Evolutionary conservation across 1,140 invertebrate genomes (phyloP).

Genomic region (Rhynchophorus ferrugineus): DNA sequence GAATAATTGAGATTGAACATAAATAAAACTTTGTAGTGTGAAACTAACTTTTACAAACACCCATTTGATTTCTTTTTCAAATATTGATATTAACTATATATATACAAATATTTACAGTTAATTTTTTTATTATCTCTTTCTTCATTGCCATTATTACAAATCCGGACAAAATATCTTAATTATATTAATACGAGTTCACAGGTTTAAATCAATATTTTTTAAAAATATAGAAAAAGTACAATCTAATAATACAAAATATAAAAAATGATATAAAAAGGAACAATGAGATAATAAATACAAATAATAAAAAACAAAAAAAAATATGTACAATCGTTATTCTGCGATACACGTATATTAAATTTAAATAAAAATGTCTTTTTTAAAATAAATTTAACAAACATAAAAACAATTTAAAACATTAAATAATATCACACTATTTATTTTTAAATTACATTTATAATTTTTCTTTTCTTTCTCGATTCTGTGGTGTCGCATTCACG

Average conservation of each 20-base stretch:
- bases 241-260: constrained; percentile 25
- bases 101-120: constrained; percentile 7
- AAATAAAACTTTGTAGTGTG: neutral
- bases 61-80: neutral
- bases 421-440: constrained; percentile 40
- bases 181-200: constrained; percentile 22
- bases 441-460: constrained; percentile 30
- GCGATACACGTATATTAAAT: constrained; percentile 28
- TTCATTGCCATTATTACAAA: no score
- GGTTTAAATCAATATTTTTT: constrained; percentile 8
- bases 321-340: constrained; percentile 33
- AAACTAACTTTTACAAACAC: neutral
- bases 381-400: constrained; percentile 30
- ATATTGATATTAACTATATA: constrained; percentile 6
- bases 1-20: neutral
- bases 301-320: constrained; percentile 34
- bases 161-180: no score
- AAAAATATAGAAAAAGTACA: constrained; percentile 11
- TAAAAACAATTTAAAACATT: constrained; percentile 39
- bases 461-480: no score
- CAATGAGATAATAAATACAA: constrained; percentile 39
- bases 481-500: constrained; percentile 34
- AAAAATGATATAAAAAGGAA: constrained; percentile 31
- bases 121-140: neutral
- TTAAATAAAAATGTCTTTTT: constrained; percentile 29